Base-by-base conservation (phyloP, 2,888 invertebrate genomes). In the Xanthostigma xanthostigma region DNA sequence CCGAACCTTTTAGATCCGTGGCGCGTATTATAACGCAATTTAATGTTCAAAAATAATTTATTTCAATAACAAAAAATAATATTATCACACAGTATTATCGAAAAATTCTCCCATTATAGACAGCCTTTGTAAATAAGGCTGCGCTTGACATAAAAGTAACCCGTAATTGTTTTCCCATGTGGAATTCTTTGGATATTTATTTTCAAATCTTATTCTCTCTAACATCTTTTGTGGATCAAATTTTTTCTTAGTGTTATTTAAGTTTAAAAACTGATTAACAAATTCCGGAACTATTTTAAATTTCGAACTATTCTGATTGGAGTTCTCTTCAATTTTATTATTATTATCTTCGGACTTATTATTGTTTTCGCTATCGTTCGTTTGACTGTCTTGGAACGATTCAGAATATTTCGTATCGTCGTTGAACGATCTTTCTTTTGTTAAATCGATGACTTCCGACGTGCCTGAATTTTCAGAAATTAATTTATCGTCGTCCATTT, bases 51-150 rank as follows among this genome's bases (percentile, higher is more conserved):
- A 27, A 27, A 27, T 27, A 27, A 27, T 27, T 27, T 27, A 27
- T 27, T 27, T 27, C 3, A 27, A 27, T 27, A 27, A 27, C 27
- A 27, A 27, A 27, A 27, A 27, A 6, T 45, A 45, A 45, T 27
- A 36, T 17, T 13, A 36, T n/a, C 17, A 35, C 13, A 44, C 36
- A 17, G n/a, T 3, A 50, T 50, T 54, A 52, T 64, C 64, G 60
- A 76, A 79, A 69, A 89, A 83, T 72, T 90, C 88, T 0, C 90
- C 89, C 51, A 83, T 77, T 53, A 88, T 71, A 12, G 85, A 83
- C 63, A 89, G 74, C 59, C 84, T 74, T 64, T 84, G 83, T 51
- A 85, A 65, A 64, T 87, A 90, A 12, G 86, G 81, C 49, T 87
- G 89, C 2, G 87, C 84, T 45, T 81, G 80, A 57, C 93, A 92